Evolutionary conservation across 1,140 invertebrate species (phyloP).

Genomic region (Littorina saxatilis): DNA sequence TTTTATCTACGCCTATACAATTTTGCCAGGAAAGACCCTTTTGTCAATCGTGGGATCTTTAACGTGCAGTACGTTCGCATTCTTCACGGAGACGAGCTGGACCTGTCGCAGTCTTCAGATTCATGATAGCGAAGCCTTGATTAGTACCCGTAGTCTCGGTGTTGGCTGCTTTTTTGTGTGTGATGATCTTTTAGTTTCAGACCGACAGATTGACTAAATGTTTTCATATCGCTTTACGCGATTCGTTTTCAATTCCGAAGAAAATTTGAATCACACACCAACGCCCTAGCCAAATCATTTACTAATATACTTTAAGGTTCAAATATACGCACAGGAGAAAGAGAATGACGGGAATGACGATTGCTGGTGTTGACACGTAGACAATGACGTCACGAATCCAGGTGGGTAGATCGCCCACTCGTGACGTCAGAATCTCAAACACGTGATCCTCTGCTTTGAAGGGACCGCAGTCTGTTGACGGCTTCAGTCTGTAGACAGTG

Average conservation of each 20-base stretch:
- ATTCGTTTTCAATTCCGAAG: neutral
- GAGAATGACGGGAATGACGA: constrained; percentile 59
- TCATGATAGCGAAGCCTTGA: too few species aligned
- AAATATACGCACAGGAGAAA: constrained; percentile 51
- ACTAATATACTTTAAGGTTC: neutral
- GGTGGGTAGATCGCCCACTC: constrained; percentile 48
- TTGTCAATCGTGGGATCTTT: too few species aligned
- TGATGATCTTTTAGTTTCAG: neutral
- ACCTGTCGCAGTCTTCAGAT: too few species aligned
- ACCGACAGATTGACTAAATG: neutral
- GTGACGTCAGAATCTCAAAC: constrained; percentile 51
- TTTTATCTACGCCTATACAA: too few species aligned
- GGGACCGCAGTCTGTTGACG: constrained; percentile 67
- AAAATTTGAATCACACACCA: neutral
- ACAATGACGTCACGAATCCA: constrained; percentile 49
- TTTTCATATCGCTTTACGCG: too few species aligned
- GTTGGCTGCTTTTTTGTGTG: neutral
- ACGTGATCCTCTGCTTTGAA: constrained; percentile 48
- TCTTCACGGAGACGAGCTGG: too few species aligned
- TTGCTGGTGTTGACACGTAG: constrained; percentile 50
- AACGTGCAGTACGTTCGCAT: too few species aligned
- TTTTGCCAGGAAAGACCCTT: too few species aligned
- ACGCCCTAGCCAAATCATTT: neutral
- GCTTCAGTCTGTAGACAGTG: constrained; percentile 50
- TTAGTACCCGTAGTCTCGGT: too few species aligned